Conservation (phyloP, 2,113 vertebrate species). For the Rhynchopsitta pachyrhyncha region DNA sequence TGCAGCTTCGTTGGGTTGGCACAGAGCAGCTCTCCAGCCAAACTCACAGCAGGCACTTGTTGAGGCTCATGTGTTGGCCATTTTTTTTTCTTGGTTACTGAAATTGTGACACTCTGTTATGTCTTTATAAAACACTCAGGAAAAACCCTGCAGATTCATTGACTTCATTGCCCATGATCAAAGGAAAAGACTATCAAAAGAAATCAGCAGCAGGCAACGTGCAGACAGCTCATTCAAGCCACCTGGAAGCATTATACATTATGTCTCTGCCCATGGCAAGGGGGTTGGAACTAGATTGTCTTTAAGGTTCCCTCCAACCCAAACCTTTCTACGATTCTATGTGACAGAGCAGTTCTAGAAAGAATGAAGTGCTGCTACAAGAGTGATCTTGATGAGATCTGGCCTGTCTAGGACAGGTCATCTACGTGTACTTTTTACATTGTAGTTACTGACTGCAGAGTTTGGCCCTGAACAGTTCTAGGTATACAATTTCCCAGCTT, state of each 20-base stretch:
- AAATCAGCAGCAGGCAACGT: not conserved
- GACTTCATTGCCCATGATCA: not conserved
- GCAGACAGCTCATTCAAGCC: not conserved
- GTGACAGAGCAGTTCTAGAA: not conserved
- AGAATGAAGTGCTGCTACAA: not conserved
- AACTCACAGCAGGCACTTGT: accelerated
- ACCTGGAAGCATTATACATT: not conserved
- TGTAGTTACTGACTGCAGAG: not conserved
- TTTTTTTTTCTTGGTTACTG: not conserved
- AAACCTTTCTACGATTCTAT: not conserved
- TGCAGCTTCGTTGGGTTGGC: not conserved
- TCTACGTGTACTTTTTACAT: not conserved
- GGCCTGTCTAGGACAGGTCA: not conserved
- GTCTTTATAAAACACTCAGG: not conserved
- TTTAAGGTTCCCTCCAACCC: not conserved
- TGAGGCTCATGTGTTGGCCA: accelerated
- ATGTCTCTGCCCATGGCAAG: not conserved
- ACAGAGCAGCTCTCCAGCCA: not conserved
- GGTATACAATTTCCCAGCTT: not conserved
- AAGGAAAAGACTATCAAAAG: not conserved
- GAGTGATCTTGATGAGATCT: not conserved
- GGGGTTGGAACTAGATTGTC: not conserved
- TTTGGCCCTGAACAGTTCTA: not conserved
- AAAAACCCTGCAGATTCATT: not conserved
- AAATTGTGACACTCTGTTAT: not conserved